Conservation (phyloP, 2,797 vertebrate species). For the Acipenser transmontanus region DNA sequence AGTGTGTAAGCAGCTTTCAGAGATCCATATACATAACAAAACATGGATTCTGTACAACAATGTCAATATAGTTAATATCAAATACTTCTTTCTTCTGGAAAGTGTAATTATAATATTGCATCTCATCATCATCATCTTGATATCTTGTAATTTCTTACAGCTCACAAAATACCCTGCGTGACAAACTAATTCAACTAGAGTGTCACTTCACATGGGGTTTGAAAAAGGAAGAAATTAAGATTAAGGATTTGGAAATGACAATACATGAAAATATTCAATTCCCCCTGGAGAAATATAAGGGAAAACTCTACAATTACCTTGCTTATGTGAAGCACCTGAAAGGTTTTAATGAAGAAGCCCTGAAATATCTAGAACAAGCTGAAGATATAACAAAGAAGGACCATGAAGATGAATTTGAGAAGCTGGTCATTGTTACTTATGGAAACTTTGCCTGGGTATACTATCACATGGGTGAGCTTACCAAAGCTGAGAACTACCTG, state of each 20-base stretch:
- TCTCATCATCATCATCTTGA: no score
- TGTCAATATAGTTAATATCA: no score
- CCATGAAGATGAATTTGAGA: constrained; percentile 10
- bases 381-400: constrained; percentile 36
- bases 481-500: constrained; percentile 38
- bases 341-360: constrained; percentile 44
- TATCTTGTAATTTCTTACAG: constrained; percentile 22
- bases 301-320: constrained; percentile 43
- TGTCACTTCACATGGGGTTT: constrained; percentile 64
- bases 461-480: constrained; percentile 39
- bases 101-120: no score
- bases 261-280: constrained; percentile 33
- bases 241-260: constrained; percentile 40
- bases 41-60: no score
- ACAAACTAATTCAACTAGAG: constrained; percentile 42
- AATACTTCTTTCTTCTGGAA: no score
- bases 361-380: constrained; percentile 46
- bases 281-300: constrained; percentile 15
- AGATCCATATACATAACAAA: no score
- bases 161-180: constrained; percentile 36
- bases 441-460: constrained; percentile 58
- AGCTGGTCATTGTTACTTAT: constrained; percentile 46
- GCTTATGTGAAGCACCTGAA: constrained; percentile 50
- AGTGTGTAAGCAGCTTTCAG: no score
- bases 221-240: constrained; percentile 35